Evolutionary conservation across 2,888 invertebrate genomes (phyloP).

Genomic region (Parnassius orleans): DNA sequence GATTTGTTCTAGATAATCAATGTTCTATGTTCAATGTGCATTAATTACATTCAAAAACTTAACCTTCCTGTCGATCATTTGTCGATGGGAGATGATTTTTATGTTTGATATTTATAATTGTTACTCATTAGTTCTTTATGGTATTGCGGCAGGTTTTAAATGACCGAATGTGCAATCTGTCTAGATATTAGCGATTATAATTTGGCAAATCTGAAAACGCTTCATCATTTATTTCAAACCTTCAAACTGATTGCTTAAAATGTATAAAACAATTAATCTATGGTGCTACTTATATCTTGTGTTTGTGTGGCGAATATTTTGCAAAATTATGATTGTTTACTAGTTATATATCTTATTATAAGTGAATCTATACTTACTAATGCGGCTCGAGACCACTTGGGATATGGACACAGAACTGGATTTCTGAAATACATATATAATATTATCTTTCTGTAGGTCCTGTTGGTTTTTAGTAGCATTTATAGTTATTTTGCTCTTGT

Average conservation of each 20-base stretch:
- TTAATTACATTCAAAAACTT: background rate
- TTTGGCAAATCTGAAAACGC: slow-evolving; percentile 8
- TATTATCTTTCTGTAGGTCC: background rate
- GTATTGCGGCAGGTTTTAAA: slow-evolving; percentile 19
- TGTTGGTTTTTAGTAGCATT: slow-evolving; percentile 3
- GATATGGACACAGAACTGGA: too few species aligned
- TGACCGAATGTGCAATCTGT: slow-evolving; percentile 25
- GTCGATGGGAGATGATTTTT: slow-evolving; percentile 10
- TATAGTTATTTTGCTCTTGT: slow-evolving; percentile 31
- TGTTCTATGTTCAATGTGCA: background rate
- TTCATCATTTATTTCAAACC: slow-evolving; percentile 2
- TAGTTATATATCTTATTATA: too few species aligned
- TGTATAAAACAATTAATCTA: slow-evolving; percentile 20
- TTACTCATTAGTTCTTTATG: slow-evolving; percentile 6
- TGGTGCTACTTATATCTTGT: slow-evolving; percentile 45
- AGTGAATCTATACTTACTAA: too few species aligned
- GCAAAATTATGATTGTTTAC: too few species aligned
- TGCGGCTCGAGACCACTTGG: too few species aligned
- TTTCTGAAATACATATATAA: background rate
- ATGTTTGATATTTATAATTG: slow-evolving; percentile 20
- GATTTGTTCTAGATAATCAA: background rate
- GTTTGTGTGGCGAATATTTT: slow-evolving; percentile 26
- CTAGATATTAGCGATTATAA: slow-evolving; percentile 9
- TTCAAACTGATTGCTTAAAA: background rate
- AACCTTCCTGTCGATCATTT: background rate